Conservation (phyloP, 2,113 vertebrate genomes). For the Euleptes europaea region DNA sequence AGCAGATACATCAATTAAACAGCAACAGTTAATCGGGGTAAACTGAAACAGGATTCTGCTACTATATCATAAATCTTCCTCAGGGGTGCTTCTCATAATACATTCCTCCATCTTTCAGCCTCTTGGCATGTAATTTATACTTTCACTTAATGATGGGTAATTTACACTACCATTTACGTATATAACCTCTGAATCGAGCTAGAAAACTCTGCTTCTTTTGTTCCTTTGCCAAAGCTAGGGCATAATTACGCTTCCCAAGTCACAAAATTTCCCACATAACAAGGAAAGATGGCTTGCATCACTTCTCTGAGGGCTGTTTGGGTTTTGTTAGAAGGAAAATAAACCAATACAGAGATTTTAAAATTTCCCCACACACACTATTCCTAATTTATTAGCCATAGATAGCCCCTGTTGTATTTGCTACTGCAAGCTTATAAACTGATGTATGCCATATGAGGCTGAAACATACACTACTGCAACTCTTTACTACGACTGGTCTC, state of each 20-base stretch:
- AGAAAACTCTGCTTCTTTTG: background rate
- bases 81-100: background rate
- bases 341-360: background rate
- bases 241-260: constrained; percentile 1
- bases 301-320: background rate
- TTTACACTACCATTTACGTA: constrained; percentile 14
- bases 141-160: constrained; percentile 19
- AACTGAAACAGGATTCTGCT: background rate
- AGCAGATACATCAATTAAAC: background rate
- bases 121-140: constrained; percentile 11
- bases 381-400: background rate
- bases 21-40: background rate
- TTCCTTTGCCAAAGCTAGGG: constrained; percentile 22
- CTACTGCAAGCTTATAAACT: too few relatives aligned
- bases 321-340: background rate
- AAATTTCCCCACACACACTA: background rate
- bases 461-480: too few relatives aligned
- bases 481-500: too few relatives aligned
- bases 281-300: background rate
- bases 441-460: too few relatives aligned
- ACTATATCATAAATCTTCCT: background rate
- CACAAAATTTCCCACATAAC: constrained; percentile 2
- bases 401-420: background rate
- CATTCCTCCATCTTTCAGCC: background rate
- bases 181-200: constrained; percentile 1